Conservation (phyloP, 2,797 vertebrate genomes). For the Bovichtus variegatus region DNA sequence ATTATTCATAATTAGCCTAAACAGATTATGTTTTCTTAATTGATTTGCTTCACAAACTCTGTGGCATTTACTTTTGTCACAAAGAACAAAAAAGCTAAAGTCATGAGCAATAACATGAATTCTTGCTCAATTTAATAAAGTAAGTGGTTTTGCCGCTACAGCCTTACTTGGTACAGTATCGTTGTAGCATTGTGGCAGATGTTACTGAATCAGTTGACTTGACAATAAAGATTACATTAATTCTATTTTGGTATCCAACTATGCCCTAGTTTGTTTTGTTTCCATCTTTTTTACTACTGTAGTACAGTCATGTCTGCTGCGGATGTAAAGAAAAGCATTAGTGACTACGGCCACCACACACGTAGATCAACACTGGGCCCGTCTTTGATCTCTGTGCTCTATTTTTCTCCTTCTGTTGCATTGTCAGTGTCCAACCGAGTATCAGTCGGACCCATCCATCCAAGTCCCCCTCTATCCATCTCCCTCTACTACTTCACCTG, state of each 20-base stretch:
- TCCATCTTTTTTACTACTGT: neutral
- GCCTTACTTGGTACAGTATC: neutral
- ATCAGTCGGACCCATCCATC: conserved; percentile 49
- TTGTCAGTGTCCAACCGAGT: conserved; percentile 46
- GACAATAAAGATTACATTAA: neutral
- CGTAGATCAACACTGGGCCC: conserved; percentile 14
- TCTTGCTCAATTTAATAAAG: neutral
- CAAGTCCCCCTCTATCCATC: conserved; percentile 18
- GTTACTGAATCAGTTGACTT: neutral
- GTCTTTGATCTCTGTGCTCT: conserved; percentile 60
- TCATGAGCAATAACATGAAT: neutral
- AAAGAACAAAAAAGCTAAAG: neutral
- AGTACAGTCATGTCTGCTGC: neutral
- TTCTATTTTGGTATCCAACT: neutral
- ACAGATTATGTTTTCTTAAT: neutral
- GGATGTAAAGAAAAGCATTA: conserved; percentile 10
- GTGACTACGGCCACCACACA: conserved; percentile 32
- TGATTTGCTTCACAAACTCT: neutral
- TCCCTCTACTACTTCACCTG: conserved; percentile 73
- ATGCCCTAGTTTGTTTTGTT: neutral
- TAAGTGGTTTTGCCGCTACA: neutral
- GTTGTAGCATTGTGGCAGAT: neutral
- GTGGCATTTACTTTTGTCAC: neutral
- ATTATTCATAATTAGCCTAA: neutral
- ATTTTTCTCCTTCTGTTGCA: conserved; percentile 31